Conservation (phyloP, 2,888 invertebrate species). For the Elmis aenea region DNA sequence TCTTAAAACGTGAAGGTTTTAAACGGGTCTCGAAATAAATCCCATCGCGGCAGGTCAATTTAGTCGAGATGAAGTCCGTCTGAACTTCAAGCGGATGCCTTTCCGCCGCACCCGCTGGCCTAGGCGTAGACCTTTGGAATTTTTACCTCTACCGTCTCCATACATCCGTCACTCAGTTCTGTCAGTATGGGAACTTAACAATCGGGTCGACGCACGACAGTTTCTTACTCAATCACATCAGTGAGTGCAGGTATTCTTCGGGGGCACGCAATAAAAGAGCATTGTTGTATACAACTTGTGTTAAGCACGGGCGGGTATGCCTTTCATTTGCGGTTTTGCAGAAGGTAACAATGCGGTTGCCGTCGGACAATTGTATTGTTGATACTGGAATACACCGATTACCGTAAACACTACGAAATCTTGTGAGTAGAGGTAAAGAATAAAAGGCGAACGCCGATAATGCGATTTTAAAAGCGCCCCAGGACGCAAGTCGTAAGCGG, state of each 20-base stretch:
- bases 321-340: constrained; percentile 22
- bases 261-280: constrained; percentile 10
- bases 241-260: constrained; percentile 14
- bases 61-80: background rate
- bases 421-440: too few species aligned
- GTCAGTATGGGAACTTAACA: constrained; percentile 21
- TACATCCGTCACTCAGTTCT: constrained; percentile 22
- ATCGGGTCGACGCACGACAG: constrained; percentile 17
- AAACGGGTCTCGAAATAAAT: too few species aligned
- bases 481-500: too few species aligned
- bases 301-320: constrained; percentile 15
- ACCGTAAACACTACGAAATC: too few species aligned
- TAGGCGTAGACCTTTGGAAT: constrained; percentile 19
- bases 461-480: too few species aligned
- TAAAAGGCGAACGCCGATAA: too few species aligned
- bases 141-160: constrained; percentile 16
- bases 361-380: constrained; percentile 27
- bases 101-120: constrained; percentile 19
- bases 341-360: constrained; percentile 22
- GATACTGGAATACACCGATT: constrained; percentile 11
- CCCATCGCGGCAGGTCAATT: too few species aligned
- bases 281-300: constrained; percentile 4
- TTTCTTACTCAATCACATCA: constrained; percentile 11
- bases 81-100: constrained; percentile 19
- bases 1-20: too few species aligned